A percentile compares a stretch with the other conserved stretches of the same genome.
Conservation (phyloP, 92 coral and sea anemone genomes). For the Blastomussa wellsi region DNA sequence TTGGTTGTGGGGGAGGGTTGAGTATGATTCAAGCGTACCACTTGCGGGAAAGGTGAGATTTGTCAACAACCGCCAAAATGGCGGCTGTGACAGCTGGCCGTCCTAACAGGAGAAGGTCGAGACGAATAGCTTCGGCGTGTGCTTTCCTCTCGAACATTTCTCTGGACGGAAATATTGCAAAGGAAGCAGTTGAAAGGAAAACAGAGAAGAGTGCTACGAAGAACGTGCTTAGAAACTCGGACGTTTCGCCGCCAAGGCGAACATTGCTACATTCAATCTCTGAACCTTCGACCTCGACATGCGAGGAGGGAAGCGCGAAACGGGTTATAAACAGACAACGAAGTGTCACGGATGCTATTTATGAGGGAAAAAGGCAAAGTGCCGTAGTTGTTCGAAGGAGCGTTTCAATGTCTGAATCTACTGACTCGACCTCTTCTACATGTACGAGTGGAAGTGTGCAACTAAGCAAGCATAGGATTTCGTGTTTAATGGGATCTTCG, state of each 20-base stretch:
- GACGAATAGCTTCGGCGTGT: conserved; percentile 87
- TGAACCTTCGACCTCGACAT: conserved; percentile 60
- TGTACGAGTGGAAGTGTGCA: conserved; percentile 39
- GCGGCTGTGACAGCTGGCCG: conserved; percentile 74
- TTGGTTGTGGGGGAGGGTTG: conserved; percentile 19
- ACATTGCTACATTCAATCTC: conserved; percentile 83
- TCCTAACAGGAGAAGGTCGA: conserved; percentile 76
- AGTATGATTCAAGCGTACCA: background rate
- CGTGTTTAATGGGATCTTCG: conserved; percentile 61
- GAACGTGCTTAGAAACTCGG: conserved; percentile 29
- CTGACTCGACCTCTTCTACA: conserved; percentile 30
- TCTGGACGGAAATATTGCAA: conserved; percentile 78
- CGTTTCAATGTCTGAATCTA: conserved; percentile 70
- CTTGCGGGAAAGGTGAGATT: background rate
- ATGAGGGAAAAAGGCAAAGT: conserved; percentile 19
- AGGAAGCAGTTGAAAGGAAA: conserved; percentile 36
- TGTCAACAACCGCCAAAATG: conserved; percentile 76
- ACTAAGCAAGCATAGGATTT: conserved; percentile 52
- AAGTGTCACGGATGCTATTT: conserved; percentile 20
- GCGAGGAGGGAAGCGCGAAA: conserved; percentile 24
- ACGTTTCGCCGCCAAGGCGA: conserved; percentile 43
- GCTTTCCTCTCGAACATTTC: conserved; percentile 92
- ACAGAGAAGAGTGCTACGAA: conserved; percentile 21
- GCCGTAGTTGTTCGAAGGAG: conserved; percentile 51
- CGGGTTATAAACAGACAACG: conserved; percentile 15